These are phyloP conservation scores for Scartelaos histophorus DNA, from an alignment of 2,113 vertebrate species.

Conservation along the genomic window DNA sequence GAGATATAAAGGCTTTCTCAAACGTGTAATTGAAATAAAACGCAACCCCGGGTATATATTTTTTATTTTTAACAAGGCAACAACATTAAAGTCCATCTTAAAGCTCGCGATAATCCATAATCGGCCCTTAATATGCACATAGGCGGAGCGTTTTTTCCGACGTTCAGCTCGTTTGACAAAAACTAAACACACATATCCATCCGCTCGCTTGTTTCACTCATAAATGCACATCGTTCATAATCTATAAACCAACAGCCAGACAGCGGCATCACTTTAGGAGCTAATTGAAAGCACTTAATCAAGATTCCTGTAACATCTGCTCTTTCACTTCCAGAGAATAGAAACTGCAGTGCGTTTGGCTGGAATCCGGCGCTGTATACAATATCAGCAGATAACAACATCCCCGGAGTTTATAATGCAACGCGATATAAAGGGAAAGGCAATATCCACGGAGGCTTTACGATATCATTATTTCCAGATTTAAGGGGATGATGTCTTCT, in stretches of 20 bases:
- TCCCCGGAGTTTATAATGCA: background rate
- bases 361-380: background rate
- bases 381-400: background rate
- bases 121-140: no score
- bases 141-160: background rate
- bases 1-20: no score
- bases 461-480: conserved; percentile 3
- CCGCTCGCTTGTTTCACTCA: background rate
- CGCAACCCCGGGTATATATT: no score
- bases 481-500: conserved; percentile 1
- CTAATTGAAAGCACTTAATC: background rate
- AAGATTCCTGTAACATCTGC: background rate
- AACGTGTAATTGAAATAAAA: no score
- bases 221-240: background rate
- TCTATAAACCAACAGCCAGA: background rate
- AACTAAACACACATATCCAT: background rate
- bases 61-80: no score
- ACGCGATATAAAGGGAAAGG: background rate
- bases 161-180: background rate
- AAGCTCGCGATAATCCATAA: no score
- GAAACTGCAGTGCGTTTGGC: background rate
- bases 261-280: background rate
- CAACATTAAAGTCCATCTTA: no score
- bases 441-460: background rate
- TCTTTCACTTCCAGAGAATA: background rate